Evolutionary conservation across 1,140 invertebrate genomes (phyloP).

Genomic region (Meloidogyne hapla): DNA sequence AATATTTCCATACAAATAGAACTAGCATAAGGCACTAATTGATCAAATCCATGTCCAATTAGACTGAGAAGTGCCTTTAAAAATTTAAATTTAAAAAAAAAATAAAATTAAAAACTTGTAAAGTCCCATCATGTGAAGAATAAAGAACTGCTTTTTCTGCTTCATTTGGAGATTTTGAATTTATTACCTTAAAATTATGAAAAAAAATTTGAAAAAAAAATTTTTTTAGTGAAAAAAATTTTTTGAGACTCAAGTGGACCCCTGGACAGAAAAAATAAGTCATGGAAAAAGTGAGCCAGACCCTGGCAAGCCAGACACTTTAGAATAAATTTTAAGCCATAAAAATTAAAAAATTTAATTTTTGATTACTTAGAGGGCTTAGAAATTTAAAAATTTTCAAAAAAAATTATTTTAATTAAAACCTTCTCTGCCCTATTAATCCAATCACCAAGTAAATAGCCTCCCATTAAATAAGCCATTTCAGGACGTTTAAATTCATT

Average conservation of each 20-base stretch:
- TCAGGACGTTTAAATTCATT: constrained; percentile 35
- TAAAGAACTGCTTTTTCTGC: constrained; percentile 24
- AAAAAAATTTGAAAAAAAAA: not conserved
- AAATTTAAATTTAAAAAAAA: not conserved
- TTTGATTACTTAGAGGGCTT: too few species aligned
- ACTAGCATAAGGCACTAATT: constrained; percentile 18
- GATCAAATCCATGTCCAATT: not conserved
- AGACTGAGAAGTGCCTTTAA: constrained; percentile 15
- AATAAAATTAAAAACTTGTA: constrained; percentile 1
- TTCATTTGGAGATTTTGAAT: constrained; percentile 14
- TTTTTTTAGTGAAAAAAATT: not conserved
- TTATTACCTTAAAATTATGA: not conserved
- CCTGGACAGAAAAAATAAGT: too few species aligned
- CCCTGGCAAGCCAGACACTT: too few species aligned
- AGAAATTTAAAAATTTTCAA: too few species aligned
- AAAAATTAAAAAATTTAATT: not conserved
- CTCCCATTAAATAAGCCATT: constrained; percentile 34
- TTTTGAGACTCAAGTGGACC: not conserved
- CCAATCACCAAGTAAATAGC: constrained; percentile 47
- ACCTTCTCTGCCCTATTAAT: constrained; percentile 34
- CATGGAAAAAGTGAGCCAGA: too few species aligned
- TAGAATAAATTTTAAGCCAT: too few species aligned
- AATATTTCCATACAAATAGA: constrained; percentile 20
- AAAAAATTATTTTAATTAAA: too few species aligned
- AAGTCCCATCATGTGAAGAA: constrained; percentile 27